Evolutionary conservation across 2,113 vertebrate species (phyloP).

Genomic region (Phoenicopterus ruber): DNA sequence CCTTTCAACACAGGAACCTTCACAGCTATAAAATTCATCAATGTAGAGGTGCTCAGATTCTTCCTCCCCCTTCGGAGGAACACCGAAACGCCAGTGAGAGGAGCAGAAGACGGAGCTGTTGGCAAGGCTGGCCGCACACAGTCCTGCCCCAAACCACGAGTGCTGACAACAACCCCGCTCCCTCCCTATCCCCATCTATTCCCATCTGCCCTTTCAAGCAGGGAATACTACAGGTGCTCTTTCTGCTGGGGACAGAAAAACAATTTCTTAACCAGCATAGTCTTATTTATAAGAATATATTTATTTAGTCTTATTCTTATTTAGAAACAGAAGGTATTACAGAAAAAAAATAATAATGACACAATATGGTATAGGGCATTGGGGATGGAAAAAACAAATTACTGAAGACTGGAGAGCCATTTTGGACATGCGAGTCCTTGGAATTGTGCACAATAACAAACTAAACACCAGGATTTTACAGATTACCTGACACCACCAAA

Average conservation of each 20-base stretch:
- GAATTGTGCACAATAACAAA: neutral
- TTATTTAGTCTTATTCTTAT: neutral
- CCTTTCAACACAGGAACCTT: neutral
- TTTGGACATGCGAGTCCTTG: neutral
- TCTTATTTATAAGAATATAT: neutral
- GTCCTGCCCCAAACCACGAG: neutral
- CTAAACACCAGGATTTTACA: neutral
- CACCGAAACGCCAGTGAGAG: accelerated
- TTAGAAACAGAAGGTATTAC: neutral
- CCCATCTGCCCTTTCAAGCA: neutral
- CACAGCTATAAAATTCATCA: neutral
- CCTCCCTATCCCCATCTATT: neutral
- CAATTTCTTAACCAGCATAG: neutral
- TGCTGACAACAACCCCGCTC: neutral
- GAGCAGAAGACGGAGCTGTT: accelerated
- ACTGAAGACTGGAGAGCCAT: neutral
- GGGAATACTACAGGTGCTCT: neutral
- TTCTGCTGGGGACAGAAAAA: neutral
- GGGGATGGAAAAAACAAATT: neutral
- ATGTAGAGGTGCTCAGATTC: neutral
- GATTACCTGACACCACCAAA: neutral
- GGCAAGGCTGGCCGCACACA: neutral
- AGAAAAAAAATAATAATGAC: neutral
- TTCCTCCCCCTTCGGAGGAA: neutral
- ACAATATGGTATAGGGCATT: accelerated